Percentiles rank a stretch among this genome's conserved stretches.
Conservation (phyloP, 2,113 vertebrate species). For the Columba janthina region DNA sequence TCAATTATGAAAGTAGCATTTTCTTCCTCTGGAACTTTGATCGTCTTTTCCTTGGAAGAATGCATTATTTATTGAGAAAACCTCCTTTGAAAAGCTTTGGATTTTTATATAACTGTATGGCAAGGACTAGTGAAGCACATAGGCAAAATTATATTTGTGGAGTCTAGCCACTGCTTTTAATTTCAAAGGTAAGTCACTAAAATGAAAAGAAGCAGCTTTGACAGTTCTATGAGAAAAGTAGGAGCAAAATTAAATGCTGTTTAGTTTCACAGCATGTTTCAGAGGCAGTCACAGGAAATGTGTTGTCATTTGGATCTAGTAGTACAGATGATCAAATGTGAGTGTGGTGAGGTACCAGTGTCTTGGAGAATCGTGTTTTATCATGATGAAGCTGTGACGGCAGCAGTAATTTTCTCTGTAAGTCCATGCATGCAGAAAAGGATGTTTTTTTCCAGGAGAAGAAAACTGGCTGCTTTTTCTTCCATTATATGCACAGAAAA, state of each 20-base stretch:
- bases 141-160: neutral
- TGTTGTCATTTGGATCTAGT: neutral
- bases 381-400: neutral
- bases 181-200: neutral
- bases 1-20: neutral
- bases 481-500: neutral
- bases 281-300: neutral
- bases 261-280: slow-evolving; percentile 3
- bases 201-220: neutral
- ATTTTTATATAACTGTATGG: neutral
- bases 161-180: neutral
- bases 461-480: neutral
- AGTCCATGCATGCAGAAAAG: neutral
- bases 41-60: neutral
- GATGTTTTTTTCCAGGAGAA: neutral
- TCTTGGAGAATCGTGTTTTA: neutral
- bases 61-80: neutral
- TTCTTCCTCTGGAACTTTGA: slow-evolving; percentile 2
- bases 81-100: neutral
- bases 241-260: neutral
- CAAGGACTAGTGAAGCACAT: neutral
- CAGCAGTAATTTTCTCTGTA: neutral
- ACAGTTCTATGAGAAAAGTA: neutral
- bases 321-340: neutral
- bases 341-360: neutral